Conservation (phyloP, 2,888 invertebrate genomes). For the Steinernema scapterisci region DNA sequence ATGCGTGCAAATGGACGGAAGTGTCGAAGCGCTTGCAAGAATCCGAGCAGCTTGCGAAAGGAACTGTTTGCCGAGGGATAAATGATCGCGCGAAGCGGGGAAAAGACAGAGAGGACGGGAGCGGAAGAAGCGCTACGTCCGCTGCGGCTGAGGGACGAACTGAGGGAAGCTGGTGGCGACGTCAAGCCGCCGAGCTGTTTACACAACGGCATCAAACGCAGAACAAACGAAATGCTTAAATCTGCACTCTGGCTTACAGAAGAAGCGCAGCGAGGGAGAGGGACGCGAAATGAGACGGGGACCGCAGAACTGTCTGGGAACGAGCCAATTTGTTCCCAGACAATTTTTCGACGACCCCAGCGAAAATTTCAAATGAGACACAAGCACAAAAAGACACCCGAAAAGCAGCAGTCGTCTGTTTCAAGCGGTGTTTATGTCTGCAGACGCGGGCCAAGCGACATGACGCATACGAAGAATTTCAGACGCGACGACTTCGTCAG, state of each 20-base stretch:
- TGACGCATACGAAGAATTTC: no score
- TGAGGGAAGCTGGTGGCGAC: not conserved
- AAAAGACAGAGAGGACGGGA: not conserved
- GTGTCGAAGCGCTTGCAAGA: not conserved
- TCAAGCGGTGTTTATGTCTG: no score
- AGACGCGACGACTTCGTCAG: no score
- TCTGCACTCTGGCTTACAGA: not conserved
- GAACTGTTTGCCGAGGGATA: slow-evolving; percentile 25
- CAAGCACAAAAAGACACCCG: no score
- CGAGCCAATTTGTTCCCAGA: no score
- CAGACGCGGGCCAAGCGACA: no score
- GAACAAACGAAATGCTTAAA: slow-evolving; percentile 25
- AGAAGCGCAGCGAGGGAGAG: no score
- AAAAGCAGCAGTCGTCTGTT: no score
- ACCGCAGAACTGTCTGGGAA: not conserved
- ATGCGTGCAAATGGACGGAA: not conserved
- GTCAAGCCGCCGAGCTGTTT: not conserved
- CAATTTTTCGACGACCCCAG: no score
- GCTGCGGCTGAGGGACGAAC: not conserved
- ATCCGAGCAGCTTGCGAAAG: no score
- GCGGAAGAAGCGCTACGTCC: not conserved
- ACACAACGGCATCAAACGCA: slow-evolving; percentile 16
- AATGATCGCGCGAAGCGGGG: not conserved
- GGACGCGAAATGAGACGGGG: not conserved
- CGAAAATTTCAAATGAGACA: no score